phyloP scores from a whole-genome alignment of 2,113 vertebrate species.

The Campylorhamphus procurvoides region DNA sequence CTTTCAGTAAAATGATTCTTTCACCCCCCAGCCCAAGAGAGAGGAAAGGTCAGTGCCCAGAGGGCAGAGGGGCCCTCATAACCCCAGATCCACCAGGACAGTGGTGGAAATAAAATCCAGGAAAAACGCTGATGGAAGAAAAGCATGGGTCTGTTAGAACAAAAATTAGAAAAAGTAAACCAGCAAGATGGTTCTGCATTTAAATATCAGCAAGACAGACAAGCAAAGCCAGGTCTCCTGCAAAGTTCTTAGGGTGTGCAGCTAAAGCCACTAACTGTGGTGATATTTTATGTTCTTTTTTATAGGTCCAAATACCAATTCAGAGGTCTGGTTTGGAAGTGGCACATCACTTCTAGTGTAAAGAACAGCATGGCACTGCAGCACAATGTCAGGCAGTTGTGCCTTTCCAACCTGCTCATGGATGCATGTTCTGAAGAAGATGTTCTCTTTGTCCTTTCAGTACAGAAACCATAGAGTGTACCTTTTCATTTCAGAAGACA shows the following conservation, averaged over 20 bases:
- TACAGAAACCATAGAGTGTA: fast-evolving
- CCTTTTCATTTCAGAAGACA: background rate
- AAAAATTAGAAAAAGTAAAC: background rate
- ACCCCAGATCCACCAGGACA: background rate
- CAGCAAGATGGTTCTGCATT: background rate
- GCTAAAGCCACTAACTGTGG: background rate
- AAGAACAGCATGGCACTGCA: background rate
- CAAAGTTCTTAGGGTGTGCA: background rate
- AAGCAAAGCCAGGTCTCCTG: background rate
- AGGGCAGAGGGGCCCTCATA: background rate
- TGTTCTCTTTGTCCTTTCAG: background rate
- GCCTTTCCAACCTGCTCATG: fast-evolving
- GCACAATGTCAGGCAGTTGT: background rate
- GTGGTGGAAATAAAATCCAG: background rate
- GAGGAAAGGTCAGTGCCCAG: background rate
- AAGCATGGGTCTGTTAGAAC: background rate
- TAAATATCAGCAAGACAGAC: background rate
- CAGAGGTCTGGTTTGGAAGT: background rate
- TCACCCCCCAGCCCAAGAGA: background rate
- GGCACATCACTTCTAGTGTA: fast-evolving
- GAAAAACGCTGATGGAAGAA: background rate
- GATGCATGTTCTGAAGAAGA: background rate
- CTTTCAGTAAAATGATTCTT: background rate
- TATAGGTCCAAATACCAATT: background rate
- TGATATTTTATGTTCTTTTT: background rate